Evolutionary conservation across 1,140 invertebrate species (phyloP), one percentile per base, ranked within the genome.

Genomic region (Dreissena polymorpha): DNA sequence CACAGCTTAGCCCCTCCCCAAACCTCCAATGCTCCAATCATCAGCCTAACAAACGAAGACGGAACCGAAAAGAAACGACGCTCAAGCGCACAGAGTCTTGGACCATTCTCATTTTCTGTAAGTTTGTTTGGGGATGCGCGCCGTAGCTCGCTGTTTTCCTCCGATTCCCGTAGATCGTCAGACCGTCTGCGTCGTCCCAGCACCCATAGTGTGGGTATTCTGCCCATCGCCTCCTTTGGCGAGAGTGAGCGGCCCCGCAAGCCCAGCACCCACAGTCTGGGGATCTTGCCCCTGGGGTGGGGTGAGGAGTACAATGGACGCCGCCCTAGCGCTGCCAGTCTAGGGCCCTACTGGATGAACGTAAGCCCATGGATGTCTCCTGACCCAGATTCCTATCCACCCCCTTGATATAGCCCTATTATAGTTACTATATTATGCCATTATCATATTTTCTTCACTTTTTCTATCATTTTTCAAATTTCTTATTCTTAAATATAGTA

Each of bases 261-360:
- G 69, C 88, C 90, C 51, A 90, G 89, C 78, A 90, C 90, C 10
- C 90, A 91, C 86, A 90, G 89, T 86, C 87, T 91, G 63, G 90
- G 90, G 53, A 88, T 90, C 50, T 86, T 91, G 53, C 89, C 89
- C 27, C 78, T 91, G 63, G 84, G 87, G 65, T 88, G 87, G 83
- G 87, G 87, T 70, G 88, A 87, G 27, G 89, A 90, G 39, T 88
- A 84, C 77, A 86, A 86, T 70, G 83, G 85, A 67, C 86, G 90
- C 73, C 85, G 90, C 55, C 86, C 88, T 53, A 90, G 89, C 85
- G 87, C 88, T n/a, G 85, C 88, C 74, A 90, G 89, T 79, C 84
- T 90, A 21, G 89, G 89, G 23, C 87, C 89, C 14, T 86, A 88
- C 76, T 83, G 81, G 81, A 88, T 90, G 63, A 88, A 89, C 63